These are phyloP conservation scores for Sebastes nivosus DNA, from an alignment of 2,797 vertebrate species.

Conservation along the genomic window DNA sequence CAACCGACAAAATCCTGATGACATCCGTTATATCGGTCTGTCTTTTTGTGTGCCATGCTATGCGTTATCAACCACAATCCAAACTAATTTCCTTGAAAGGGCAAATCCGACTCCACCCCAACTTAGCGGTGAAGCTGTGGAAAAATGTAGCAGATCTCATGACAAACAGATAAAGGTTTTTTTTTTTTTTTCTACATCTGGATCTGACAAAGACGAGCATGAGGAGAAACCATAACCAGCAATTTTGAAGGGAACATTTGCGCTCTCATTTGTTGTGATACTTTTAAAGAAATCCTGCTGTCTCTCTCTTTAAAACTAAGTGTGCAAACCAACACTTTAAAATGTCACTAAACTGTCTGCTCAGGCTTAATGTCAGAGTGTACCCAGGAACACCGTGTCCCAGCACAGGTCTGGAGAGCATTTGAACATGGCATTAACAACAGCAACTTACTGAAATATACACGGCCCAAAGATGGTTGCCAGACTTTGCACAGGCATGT, in stretches of 20 bases:
- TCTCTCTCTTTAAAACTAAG: background rate
- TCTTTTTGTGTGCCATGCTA: conserved; percentile 12
- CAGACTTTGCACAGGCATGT: conserved; percentile 86
- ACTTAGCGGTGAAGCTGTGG: background rate
- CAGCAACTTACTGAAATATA: conserved; percentile 83
- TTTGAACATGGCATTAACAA: conserved; percentile 12
- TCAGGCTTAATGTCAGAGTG: conserved; percentile 1
- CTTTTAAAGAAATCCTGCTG: background rate
- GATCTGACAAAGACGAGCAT: background rate
- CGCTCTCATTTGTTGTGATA: background rate
- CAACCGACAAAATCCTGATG: conserved; percentile 35
- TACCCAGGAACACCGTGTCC: background rate
- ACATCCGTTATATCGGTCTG: conserved; percentile 17
- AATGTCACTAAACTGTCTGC: background rate
- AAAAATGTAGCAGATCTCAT: conserved; percentile 16
- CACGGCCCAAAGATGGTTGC: conserved; percentile 85
- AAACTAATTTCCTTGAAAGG: conserved; percentile 56
- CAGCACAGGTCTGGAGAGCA: background rate
- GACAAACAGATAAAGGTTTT: background rate
- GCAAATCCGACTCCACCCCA: conserved; percentile 33
- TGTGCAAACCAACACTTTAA: background rate
- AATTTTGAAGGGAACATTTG: background rate
- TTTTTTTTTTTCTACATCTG: background rate
- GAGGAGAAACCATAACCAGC: background rate
- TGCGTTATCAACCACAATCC: conserved; percentile 39